These are phyloP conservation scores for Rhagonycha lutea DNA, from an alignment of 2,888 invertebrate species.

Conservation along the genomic window DNA sequence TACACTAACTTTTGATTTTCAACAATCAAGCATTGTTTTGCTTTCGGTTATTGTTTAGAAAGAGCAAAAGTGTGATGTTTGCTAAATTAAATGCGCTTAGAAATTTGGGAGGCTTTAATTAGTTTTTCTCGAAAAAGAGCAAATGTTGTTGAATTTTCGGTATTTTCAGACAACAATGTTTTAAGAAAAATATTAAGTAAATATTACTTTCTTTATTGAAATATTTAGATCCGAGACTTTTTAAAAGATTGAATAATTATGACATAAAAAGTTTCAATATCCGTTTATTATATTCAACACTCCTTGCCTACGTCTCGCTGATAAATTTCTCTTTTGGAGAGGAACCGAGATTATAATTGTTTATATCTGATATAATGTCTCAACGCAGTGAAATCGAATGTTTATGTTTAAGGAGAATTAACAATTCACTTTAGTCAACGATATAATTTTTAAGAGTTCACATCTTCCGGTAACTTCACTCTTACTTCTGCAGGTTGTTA, in stretches of 20 bases:
- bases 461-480: conserved; percentile 16
- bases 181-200: neutral
- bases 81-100: too few relatives aligned
- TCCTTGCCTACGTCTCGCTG: neutral
- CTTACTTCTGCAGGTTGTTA: conserved; percentile 11
- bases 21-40: too few relatives aligned
- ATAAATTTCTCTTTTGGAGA: conserved; percentile 12
- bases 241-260: conserved; percentile 1
- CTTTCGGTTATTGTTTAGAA: too few relatives aligned
- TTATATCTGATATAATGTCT: conserved; percentile 6
- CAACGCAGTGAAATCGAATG: conserved; percentile 16
- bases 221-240: neutral
- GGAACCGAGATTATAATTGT: conserved; percentile 8
- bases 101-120: too few relatives aligned
- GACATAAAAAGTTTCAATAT: conserved; percentile 3
- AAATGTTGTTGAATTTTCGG: neutral
- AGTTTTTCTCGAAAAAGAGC: too few relatives aligned
- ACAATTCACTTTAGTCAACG: neutral
- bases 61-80: too few relatives aligned
- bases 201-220: neutral
- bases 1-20: too few relatives aligned
- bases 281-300: neutral
- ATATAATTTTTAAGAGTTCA: conserved; percentile 2
- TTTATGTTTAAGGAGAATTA: neutral
- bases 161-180: neutral